A percentile compares a stretch with the other conserved stretches of the same genome.
These are phyloP conservation scores for Lycocerus yunnanus DNA, from an alignment of 2,888 invertebrate genomes.

Conservation along the genomic window DNA sequence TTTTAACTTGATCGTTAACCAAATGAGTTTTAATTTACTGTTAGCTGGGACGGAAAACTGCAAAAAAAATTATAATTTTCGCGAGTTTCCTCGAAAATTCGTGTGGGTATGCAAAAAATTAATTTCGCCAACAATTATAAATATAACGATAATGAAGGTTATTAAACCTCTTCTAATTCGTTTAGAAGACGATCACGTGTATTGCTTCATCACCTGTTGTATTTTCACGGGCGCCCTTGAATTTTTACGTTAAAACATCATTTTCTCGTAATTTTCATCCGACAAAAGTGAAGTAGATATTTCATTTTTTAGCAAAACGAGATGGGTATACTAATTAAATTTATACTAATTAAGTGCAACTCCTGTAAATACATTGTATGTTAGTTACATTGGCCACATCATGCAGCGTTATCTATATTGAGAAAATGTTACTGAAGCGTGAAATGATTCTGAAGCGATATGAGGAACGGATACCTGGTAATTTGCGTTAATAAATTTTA, in stretches of 20 bases:
- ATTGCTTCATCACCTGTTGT: conserved; percentile 26
- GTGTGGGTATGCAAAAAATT: neutral
- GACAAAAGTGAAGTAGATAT: neutral
- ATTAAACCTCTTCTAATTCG: conserved; percentile 30
- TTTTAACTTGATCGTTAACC: neutral
- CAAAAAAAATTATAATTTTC: neutral
- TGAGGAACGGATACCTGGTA: neutral
- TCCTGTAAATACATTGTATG: neutral
- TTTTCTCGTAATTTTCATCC: neutral
- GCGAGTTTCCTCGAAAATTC: neutral
- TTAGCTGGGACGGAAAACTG: neutral
- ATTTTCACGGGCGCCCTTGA: neutral
- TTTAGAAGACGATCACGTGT: conserved; percentile 22
- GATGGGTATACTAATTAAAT: neutral
- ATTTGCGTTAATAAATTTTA: neutral
- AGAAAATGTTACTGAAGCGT: neutral
- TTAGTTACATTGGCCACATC: neutral
- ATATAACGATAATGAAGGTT: conserved; percentile 23
- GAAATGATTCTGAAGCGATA: no score
- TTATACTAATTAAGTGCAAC: neutral
- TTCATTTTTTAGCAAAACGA: neutral
- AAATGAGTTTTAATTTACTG: neutral
- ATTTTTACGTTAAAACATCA: neutral
- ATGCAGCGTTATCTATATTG: neutral
- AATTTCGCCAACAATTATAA: neutral